Evolutionary conservation across 2,888 invertebrate species (phyloP), one percentile per base, ranked within the genome.

Genomic region (Sarcophaga variegata): DNA sequence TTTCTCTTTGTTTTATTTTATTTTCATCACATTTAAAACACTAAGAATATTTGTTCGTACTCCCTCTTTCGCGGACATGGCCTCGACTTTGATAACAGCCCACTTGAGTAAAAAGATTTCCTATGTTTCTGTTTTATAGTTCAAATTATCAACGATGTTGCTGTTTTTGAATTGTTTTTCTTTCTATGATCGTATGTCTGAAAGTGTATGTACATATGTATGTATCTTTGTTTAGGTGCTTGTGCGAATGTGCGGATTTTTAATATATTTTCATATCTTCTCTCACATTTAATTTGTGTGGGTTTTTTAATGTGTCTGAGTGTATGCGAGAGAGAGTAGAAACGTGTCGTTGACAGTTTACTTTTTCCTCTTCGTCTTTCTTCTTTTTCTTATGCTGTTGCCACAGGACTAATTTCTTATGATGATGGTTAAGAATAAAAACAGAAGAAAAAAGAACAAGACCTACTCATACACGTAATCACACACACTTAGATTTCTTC

Each of bases 341-440:
- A 88, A 88, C 80, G 85, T 88, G 86, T 67, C 71, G 87, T 83
- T 88, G 88, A 88, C 85, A 88, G 79, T 76, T 85, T 88, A 47
- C 20, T 54, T 5, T 78, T 63, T 67, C 2, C 59, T 64, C 25
- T 25, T 64, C 10, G 6, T 66, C 22, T 25, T 47, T 37, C 59
- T 75, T 27, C 75, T 17, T n/a, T 59, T 59, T 2, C 3, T n/a
- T 77, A 71, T 76, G 79, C 86, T 79, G 80, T 82, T 87, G 85
- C 89, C 88, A 62, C 87, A 88, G 88, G 87, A 88, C 82, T 83
- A 83, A 88, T 88, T 83, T 85, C 85, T 87, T 85, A 76, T 84
- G 83, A 83, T 83, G 70, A 72, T 67, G 25, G 25, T 25, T 47
- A 66, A 70, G 49, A 14, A 63, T n/a, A 67, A 67, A 67, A 78